phyloP scores from a whole-genome alignment of 2,113 vertebrate genomes.

The Aramus guarauna region DNA sequence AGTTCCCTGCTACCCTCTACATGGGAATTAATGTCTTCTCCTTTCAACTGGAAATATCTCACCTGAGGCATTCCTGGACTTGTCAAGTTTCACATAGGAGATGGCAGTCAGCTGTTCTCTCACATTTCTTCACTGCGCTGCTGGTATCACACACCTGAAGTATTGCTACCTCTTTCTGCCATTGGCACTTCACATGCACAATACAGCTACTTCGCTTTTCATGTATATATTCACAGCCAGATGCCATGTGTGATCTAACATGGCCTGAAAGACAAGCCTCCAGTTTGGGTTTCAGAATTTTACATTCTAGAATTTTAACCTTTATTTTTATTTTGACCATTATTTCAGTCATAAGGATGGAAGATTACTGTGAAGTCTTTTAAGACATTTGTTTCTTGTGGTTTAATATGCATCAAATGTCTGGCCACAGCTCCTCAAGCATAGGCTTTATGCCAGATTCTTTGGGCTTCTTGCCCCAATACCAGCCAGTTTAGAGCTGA shows the following conservation, averaged over 20 bases:
- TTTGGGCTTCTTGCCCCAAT: background rate
- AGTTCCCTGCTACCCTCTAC: background rate
- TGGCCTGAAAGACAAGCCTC: background rate
- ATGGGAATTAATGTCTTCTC: background rate
- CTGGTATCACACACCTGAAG: background rate
- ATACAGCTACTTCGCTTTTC: background rate
- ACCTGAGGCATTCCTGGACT: background rate
- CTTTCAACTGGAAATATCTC: background rate
- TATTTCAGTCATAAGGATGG: background rate
- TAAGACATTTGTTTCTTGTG: background rate
- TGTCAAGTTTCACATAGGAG: background rate
- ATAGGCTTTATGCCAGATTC: background rate
- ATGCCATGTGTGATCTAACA: rapidly evolving
- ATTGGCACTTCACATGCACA: background rate
- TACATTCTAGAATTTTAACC: background rate
- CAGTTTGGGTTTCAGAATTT: background rate
- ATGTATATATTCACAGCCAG: background rate
- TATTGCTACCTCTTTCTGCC: background rate
- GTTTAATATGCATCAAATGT: background rate
- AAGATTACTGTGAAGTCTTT: background rate
- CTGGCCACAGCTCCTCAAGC: background rate
- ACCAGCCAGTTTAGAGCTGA: background rate
- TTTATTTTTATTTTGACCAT: background rate
- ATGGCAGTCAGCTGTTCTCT: background rate
- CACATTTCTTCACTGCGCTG: background rate